Evolutionary conservation across 2,888 invertebrate genomes (phyloP).

Genomic region (Macrophya annulata): DNA sequence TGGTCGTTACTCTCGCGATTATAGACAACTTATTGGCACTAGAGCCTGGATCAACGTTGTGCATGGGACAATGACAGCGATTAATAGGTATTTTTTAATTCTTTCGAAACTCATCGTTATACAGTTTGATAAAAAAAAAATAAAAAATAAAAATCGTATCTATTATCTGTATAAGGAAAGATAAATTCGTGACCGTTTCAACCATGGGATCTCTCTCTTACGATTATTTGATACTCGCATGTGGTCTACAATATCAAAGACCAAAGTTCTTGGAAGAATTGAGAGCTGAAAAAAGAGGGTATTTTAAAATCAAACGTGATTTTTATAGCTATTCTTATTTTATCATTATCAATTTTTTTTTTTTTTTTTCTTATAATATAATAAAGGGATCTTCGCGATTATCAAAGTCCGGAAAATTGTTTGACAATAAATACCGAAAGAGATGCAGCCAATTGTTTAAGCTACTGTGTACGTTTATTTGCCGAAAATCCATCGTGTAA

Average conservation of each 20-base stretch:
- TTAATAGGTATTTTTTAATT: conserved; percentile 80
- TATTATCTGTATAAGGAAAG: conserved; percentile 78
- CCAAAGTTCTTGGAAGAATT: conserved; percentile 62
- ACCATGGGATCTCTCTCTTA: conserved; percentile 71
- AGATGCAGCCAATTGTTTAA: conserved; percentile 79
- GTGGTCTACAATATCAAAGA: conserved; percentile 71
- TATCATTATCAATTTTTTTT: background rate
- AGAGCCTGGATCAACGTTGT: conserved; percentile 86
- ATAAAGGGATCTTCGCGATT: conserved; percentile 66
- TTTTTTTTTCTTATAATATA: conserved; percentile 2
- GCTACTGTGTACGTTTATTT: conserved; percentile 14
- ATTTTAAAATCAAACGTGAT: conserved; percentile 18
- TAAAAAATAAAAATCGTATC: background rate
- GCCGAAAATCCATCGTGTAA: conserved; percentile 15
- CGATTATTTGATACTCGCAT: conserved; percentile 75
- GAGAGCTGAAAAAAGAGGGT: conserved; percentile 61
- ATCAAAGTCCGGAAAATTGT: conserved; percentile 82
- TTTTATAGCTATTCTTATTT: background rate
- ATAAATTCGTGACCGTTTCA: conserved; percentile 82
- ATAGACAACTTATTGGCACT: conserved; percentile 83
- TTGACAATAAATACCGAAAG: conserved; percentile 83
- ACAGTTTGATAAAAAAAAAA: conserved; percentile 10
- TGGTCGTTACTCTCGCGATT: conserved; percentile 82
- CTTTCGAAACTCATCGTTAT: background rate
- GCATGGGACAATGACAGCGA: conserved; percentile 82